A percentile compares a stretch with the other conserved stretches of the same genome.
These are phyloP conservation scores for Mesoclemmys tuberculata DNA, from an alignment of 2,113 vertebrate species.

Conservation along the genomic window DNA sequence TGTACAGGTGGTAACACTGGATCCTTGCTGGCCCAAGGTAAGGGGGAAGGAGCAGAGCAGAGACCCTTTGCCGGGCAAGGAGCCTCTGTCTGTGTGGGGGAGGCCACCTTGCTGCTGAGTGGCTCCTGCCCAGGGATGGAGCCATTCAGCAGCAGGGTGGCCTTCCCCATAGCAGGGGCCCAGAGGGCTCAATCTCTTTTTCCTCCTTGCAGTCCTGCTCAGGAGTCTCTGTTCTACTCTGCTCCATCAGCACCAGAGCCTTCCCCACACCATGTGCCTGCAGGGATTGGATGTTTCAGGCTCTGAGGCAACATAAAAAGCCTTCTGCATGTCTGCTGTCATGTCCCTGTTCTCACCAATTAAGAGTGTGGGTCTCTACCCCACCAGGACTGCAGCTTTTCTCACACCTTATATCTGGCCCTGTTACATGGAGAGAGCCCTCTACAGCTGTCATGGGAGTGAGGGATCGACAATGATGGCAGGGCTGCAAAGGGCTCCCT, in stretches of 20 bases:
- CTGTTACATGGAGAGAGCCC: background rate
- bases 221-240: background rate
- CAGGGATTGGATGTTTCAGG: background rate
- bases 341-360: background rate
- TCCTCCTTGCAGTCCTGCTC: background rate
- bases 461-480: background rate
- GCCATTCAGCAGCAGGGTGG: background rate
- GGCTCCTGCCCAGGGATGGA: background rate
- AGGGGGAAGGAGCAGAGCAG: too few relatives aligned
- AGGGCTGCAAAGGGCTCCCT: too few relatives aligned
- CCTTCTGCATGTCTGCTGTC: background rate
- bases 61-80: too few relatives aligned
- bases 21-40: too few relatives aligned
- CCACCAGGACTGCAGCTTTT: background rate
- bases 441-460: background rate
- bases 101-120: too few relatives aligned
- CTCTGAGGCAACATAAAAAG: background rate
- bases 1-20: too few relatives aligned
- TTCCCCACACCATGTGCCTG: background rate
- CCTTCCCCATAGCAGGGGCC: background rate
- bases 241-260: background rate
- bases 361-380: background rate
- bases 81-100: too few relatives aligned
- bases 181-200: background rate
- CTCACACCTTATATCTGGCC: background rate